A percentile compares a stretch with the other conserved stretches of the same genome.
These are phyloP conservation scores for Drosophila ambigua DNA, from an alignment of 1,140 invertebrate species.

Conservation along the genomic window DNA sequence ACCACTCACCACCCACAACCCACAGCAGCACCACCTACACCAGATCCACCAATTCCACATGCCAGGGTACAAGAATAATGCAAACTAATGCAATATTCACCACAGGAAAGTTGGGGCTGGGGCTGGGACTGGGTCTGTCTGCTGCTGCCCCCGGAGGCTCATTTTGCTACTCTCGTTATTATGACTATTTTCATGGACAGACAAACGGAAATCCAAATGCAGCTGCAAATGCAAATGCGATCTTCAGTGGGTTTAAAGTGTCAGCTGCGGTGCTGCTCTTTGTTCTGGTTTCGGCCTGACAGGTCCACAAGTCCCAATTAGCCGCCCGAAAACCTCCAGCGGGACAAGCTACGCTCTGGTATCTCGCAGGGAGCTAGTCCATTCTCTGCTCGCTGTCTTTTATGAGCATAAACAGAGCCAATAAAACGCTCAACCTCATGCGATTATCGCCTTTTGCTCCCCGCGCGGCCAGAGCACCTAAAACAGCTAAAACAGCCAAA, in stretches of 20 bases:
- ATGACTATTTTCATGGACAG: constrained; percentile 28
- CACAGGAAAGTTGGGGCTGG: constrained; percentile 34
- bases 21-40: not conserved
- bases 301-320: constrained; percentile 61
- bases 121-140: constrained; percentile 20
- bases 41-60: too few relatives aligned
- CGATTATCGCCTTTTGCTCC: constrained; percentile 46
- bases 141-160: constrained; percentile 18
- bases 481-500: constrained; percentile 19
- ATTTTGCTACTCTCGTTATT: constrained; percentile 40
- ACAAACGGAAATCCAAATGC: constrained; percentile 34
- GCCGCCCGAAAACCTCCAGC: constrained; percentile 39
- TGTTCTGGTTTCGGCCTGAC: constrained; percentile 38
- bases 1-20: not conserved
- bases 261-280: constrained; percentile 50
- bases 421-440: constrained; percentile 50
- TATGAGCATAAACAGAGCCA: constrained; percentile 52
- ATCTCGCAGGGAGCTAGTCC: constrained; percentile 8
- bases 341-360: not conserved
- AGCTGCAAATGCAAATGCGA: constrained; percentile 59
- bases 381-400: constrained; percentile 35
- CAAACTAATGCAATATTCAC: constrained; percentile 68
- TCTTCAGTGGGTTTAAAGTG: constrained; percentile 64
- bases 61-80: constrained; percentile 53
- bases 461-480: constrained; percentile 21